These are phyloP conservation scores for Aproaerema taeniolella DNA, from an alignment of 2,888 invertebrate genomes.

Conservation along the genomic window DNA sequence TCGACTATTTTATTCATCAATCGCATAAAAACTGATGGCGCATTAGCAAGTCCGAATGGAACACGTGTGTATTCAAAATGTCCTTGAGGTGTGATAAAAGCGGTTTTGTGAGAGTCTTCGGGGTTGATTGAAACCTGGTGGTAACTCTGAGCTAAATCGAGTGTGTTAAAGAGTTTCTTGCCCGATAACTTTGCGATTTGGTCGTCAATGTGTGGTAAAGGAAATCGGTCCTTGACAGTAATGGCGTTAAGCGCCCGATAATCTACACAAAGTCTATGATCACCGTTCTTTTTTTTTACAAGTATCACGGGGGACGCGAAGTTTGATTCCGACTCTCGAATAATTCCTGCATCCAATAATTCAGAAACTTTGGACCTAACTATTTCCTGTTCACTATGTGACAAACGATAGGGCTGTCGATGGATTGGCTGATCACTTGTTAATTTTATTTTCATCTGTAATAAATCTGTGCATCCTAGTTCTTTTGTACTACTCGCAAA, in stretches of 20 bases:
- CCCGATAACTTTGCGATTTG: slow-evolving; percentile 10
- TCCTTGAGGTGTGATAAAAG: slow-evolving; percentile 10
- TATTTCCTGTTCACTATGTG: too few species aligned
- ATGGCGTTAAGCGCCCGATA: slow-evolving; percentile 7
- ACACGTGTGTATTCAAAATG: slow-evolving; percentile 13
- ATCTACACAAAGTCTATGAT: slow-evolving; percentile 4
- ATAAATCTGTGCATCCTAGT: too few species aligned
- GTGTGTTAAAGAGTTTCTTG: slow-evolving; percentile 8
- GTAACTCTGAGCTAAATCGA: slow-evolving; percentile 12
- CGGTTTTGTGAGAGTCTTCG: slow-evolving; percentile 10
- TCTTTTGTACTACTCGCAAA: too few species aligned
- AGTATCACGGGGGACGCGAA: slow-evolving; percentile 22
- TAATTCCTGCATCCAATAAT: too few species aligned
- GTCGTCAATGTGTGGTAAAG: slow-evolving; percentile 14
- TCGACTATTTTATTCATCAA: slow-evolving; percentile 14
- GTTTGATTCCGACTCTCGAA: slow-evolving; percentile 21
- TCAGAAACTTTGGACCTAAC: too few species aligned
- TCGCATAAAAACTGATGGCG: slow-evolving; percentile 13
- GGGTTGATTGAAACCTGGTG: slow-evolving; percentile 9
- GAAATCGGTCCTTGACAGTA: slow-evolving; percentile 12
- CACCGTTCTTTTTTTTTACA: slow-evolving; percentile 8
- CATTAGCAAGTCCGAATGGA: slow-evolving; percentile 11
- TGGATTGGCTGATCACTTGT: too few species aligned
- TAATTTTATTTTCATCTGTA: too few species aligned
- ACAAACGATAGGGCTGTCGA: too few species aligned